These are phyloP conservation scores for Agrenia bidenticulata DNA, from an alignment of 2,888 invertebrate genomes.

Conservation along the genomic window DNA sequence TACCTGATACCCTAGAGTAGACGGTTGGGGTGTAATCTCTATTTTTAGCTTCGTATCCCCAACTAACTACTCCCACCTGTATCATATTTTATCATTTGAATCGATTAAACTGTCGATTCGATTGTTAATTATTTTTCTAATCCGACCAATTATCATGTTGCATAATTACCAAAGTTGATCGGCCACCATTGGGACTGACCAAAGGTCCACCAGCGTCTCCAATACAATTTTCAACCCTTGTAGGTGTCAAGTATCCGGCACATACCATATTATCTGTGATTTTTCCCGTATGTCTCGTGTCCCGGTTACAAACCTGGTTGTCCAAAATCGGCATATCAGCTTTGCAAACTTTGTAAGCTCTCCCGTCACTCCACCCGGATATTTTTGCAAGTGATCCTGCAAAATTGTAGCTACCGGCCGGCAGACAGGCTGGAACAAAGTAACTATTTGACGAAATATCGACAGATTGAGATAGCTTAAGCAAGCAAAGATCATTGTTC, in stretches of 20 bases:
- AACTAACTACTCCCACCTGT: conserved; percentile 44
- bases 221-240: conserved; percentile 30
- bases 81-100: neutral
- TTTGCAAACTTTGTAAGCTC: conserved; percentile 36
- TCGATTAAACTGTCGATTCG: no score
- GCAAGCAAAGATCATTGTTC: conserved; percentile 42
- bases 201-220: conserved; percentile 37
- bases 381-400: conserved; percentile 26
- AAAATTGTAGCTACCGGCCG: conserved; percentile 26
- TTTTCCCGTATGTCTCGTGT: conserved; percentile 37
- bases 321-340: conserved; percentile 44
- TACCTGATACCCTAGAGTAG: conserved; percentile 43
- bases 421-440: conserved; percentile 39
- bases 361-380: conserved; percentile 32
- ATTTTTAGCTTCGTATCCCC: conserved; percentile 40
- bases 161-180: conserved; percentile 39
- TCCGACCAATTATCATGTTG: no score
- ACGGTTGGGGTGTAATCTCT: conserved; percentile 49
- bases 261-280: conserved; percentile 44
- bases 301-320: conserved; percentile 43
- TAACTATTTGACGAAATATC: conserved; percentile 34
- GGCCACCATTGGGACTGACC: conserved; percentile 37
- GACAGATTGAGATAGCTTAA: conserved; percentile 32
- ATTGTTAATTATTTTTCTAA: neutral
- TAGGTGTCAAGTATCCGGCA: conserved; percentile 48